Evolutionary conservation across 1,140 invertebrate species (phyloP), one percentile per base, ranked within the genome.

Genomic region (Oryctes rhinoceros): DNA sequence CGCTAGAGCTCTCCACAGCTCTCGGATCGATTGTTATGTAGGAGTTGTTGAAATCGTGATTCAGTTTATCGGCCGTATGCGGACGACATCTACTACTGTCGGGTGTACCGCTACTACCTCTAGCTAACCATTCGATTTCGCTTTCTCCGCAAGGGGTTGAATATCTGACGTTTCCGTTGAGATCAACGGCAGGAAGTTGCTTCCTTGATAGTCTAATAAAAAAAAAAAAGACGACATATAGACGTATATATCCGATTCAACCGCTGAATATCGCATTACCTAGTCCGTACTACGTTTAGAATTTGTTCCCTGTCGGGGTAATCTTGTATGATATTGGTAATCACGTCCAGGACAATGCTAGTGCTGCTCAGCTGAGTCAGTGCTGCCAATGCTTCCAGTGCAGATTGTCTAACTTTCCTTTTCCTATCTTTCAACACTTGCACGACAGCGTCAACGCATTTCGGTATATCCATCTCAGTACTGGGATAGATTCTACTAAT

Each of bases 341-440:
- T 89, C 15, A 89, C 89, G 74, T 89, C 84, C 30, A 92, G 79
- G 18, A 92, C 89, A 30, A 83, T 82, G 30, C 75, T 82, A 35
- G 91, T 87, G 30, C 92, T 91, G 80, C 94, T 91, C 44, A 94
- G 91, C 86, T 96, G 94, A 3, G 93, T 93, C 4, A 96, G 86
- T 35, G 94, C 92, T 4, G 95, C 94, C 74, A 96, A 87, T 71
- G 94, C 92, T 86, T 97, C 96, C n/a, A 97, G 88, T 0, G 94
- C 91, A 4, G 94, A 93, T 83, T 95, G 94, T 11, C 95, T 89
- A 0, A 97, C 94, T 82, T 93, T 89, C 78, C 94, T 88, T 83
- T 94, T 93, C 2, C 90, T 88, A 88, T 96, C 94, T 24, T 90
- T 89, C 18, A 95, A 88, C 77, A 91, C 89, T 49, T 89, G 89